Evolutionary conservation across 2,888 invertebrate genomes (phyloP), one percentile per base, ranked within the genome.

Genomic region (Halocaridina rubra): DNA sequence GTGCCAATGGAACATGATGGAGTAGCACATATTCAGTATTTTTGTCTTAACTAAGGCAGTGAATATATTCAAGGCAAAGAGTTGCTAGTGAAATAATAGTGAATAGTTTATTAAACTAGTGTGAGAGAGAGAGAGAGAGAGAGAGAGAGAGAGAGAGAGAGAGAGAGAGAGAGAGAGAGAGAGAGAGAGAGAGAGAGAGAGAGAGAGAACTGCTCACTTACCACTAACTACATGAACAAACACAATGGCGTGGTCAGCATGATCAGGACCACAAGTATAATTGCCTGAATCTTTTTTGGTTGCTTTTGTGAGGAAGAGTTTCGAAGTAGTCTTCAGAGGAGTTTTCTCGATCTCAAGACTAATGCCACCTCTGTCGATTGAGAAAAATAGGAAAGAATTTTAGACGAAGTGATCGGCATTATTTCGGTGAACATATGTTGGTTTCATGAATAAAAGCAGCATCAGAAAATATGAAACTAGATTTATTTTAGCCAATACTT

Each of bases 181-280:
- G 69, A 29, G 69, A 69, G 29, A 29, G 69, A 69, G 69, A 29
- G 69, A 69, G 69, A 69, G 69, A 27, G 69, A 69, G 29, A 27
- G 69, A 69, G 69, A 69, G 69, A 27, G n/a, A 30, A 29, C 8
- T 27, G 19, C 19, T 19, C 53, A 75, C 88, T 88, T 84, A 89
- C 90, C 89, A 79, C 89, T 90, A 19, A 90, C 89, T 8, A 90
- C 90, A 59, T 90, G 90, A 19, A 90, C 89, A 57, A 89, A 88
- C 59, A 90, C 90, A 59, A 89, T 89, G 29, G 90, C 90, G 7
- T 89, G 89, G 46, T 90, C 89, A 33, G 90, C 90, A 76, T 89
- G 89, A 33, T 90, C 88, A 27, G 90, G 90, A 69, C 88, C 88
- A 67, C 90, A 90, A 33, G 89, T 89, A 84, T 90, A 90, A 53